Evolutionary conservation across 2,888 invertebrate species (phyloP).

Genomic region (Drosophila kanekoi): DNA sequence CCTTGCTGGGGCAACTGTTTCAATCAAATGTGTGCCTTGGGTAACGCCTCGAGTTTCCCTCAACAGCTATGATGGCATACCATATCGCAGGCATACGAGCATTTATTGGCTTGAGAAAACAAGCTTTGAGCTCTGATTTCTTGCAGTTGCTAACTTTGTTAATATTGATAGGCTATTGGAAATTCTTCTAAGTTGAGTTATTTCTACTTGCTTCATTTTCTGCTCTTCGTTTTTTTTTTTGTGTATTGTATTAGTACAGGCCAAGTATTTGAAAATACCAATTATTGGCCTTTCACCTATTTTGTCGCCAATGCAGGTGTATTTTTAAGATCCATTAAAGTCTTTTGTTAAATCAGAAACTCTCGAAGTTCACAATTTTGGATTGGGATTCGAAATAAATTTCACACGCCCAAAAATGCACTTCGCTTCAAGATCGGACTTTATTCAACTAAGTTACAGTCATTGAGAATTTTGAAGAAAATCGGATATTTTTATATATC

Average conservation of each 20-base stretch:
- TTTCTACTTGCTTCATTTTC: neutral
- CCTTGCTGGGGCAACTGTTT: constrained; percentile 37
- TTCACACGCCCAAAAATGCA: no score
- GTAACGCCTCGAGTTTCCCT: constrained; percentile 13
- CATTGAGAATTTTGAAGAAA: no score
- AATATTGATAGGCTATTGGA: constrained; percentile 15
- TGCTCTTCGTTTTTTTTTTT: neutral
- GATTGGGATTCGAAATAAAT: no score
- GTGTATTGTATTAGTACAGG: neutral
- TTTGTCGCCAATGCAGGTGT: no score
- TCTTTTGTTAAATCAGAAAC: no score
- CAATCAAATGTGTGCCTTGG: constrained; percentile 65
- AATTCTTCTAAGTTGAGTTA: neutral
- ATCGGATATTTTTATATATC: no score
- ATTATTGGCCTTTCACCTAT: neutral
- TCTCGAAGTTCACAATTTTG: no score
- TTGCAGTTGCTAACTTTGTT: neutral
- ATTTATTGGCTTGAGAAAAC: neutral
- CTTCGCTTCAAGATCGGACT: no score
- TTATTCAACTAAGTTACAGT: no score
- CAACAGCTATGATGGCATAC: constrained; percentile 10
- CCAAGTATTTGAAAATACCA: neutral
- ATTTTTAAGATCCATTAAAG: no score
- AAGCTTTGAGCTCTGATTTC: constrained; percentile 5
- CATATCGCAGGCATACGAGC: neutral